phyloP scores from a whole-genome alignment of 2,797 vertebrate species.

The Centroberyx gerrardi region DNA sequence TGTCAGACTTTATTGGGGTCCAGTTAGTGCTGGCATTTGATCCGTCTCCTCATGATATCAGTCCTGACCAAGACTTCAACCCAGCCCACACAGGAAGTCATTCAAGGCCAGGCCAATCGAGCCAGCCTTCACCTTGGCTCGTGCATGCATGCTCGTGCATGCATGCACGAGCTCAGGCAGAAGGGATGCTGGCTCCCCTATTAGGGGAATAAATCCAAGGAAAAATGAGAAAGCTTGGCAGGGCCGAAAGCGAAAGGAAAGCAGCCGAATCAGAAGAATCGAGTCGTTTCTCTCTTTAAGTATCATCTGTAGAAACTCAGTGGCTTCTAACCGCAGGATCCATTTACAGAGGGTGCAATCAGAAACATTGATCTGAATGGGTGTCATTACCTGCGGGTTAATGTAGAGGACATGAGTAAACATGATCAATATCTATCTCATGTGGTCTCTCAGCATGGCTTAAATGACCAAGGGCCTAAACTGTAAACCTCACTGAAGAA shows the following conservation, averaged over 20 bases:
- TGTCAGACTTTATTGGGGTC: conserved; percentile 16
- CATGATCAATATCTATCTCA: conserved; percentile 60
- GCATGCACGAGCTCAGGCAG: conserved; percentile 56
- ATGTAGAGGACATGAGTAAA: conserved; percentile 62
- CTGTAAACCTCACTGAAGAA: conserved; percentile 34
- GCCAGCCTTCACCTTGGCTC: conserved; percentile 67
- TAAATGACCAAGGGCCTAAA: conserved; percentile 40
- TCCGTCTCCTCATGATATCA: conserved; percentile 43
- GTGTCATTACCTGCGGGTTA: conserved; percentile 66
- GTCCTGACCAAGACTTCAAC: conserved; percentile 69
- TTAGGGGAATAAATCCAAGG: conserved; percentile 72
- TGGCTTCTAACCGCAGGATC: conserved; percentile 45
- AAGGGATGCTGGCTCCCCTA: conserved; percentile 58
- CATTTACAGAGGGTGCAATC: conserved; percentile 36
- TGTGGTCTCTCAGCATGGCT: conserved; percentile 30
- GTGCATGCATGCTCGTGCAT: conserved; percentile 34
- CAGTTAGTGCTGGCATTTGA: conserved; percentile 49
- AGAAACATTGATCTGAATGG: conserved; percentile 57
- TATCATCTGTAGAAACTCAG: conserved; percentile 46
- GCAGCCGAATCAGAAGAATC: conserved; percentile 46
- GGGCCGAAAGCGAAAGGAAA: conserved; percentile 46
- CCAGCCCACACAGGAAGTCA: conserved; percentile 69
- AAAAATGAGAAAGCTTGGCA: conserved; percentile 73
- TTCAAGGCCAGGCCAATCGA: conserved; percentile 61
- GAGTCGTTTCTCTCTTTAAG: conserved; percentile 53